Base-by-base conservation (phyloP, 2,797 vertebrate genomes). In the Lutra lutra region DNA sequence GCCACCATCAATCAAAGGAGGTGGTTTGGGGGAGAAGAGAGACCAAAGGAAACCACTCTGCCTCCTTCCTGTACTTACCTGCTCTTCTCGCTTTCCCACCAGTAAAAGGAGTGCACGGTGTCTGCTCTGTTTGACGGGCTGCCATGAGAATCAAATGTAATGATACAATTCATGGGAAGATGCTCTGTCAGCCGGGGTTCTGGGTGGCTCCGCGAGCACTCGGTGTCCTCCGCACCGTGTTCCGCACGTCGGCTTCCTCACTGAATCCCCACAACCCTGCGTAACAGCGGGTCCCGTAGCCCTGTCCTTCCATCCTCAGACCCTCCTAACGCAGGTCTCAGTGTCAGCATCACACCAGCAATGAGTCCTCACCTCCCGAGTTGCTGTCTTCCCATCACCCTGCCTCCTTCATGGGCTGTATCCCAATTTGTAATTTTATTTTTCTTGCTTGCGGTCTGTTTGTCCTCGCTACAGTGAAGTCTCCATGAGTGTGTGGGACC, bases 381-480 rank as follows among this genome's bases (percentile, higher is more conserved):
- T 3, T 38, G 64, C 64, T 82, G 1, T 51, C 77, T 82, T 60
- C 35, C 8, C 10, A 13, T 25, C n/a, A n/a, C 38, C 29, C 51
- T 17, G 10, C 38, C 38, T 60, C n/a, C 51, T 60, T 72, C n/a
- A 11, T 64, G 12, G 84, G 23, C 48, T 29, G 29, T 60, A 38
- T 21, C 25, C 62, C 75, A 38, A 23, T 29, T 17, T 48, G 23
- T 72, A 32, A 23, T 48, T 80, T 25, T 32, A 29, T 70, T 60
- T 38, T 35, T 38, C 32, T 60, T 14, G 43, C 15, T 38, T 38
- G 21, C 23, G 3, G 15, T 38, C 85, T n/a, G 25, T 56, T n/a
- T 56, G 5, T 40, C 25, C 38, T 17, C 7, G 3, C 0, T 32
- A 9, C 29, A 25, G 32, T 4, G 20, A 7, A 3, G 48, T 11